Evolutionary conservation across 2,888 invertebrate genomes (phyloP).

Genomic region (Trachelus stipa): DNA sequence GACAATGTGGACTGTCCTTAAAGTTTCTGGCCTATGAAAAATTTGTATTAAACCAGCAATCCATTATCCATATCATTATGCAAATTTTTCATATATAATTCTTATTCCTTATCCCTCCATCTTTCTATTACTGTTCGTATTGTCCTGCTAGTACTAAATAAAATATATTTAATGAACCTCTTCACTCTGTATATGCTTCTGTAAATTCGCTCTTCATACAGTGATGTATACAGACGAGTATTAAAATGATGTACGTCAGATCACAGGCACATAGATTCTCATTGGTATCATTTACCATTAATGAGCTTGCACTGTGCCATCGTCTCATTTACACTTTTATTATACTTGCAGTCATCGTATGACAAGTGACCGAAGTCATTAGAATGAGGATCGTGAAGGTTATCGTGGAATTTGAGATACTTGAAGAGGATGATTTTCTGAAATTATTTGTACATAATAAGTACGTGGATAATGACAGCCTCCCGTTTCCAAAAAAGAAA

Average conservation of each 20-base stretch:
- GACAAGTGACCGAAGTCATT: not conserved
- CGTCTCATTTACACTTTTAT: not conserved
- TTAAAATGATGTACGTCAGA: not conserved
- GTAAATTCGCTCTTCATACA: not conserved
- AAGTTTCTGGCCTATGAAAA: not conserved
- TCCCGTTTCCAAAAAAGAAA: not conserved
- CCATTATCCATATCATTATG: not conserved
- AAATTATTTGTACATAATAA: not conserved
- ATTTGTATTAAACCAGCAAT: not conserved
- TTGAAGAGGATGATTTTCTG: not conserved
- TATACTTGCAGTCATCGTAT: not conserved
- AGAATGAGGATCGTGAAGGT: not conserved
- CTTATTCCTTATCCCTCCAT: not conserved
- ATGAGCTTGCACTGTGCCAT: not conserved
- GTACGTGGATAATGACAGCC: not conserved
- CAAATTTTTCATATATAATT: not conserved
- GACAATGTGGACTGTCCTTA: not conserved
- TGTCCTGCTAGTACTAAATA: not conserved
- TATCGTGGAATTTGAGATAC: not conserved
- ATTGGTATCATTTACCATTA: not conserved
- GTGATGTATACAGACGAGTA: not conserved
- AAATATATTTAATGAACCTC: not conserved
- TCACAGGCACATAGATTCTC: not conserved
- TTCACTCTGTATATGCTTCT: not conserved
- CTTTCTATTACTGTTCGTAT: not conserved